Base-by-base conservation (phyloP, 64 coral and sea anemone species). In the Montipora capricornis region DNA sequence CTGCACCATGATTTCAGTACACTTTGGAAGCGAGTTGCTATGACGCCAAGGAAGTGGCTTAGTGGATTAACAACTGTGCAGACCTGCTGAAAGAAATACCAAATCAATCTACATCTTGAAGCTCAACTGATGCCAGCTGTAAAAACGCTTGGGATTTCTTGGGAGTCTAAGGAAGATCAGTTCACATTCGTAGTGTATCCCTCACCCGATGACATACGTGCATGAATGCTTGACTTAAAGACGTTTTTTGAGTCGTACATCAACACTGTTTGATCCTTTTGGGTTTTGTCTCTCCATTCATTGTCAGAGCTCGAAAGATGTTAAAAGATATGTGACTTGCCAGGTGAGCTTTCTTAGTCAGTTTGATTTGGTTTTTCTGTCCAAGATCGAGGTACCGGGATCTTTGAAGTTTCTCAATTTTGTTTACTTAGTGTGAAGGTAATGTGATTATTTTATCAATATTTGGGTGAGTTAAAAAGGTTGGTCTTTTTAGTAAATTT, bases 251-350 rank as follows among this genome's bases (percentile, higher is more conserved):
- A 80, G 55, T 44, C 19, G 77, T 6, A 78, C 37, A 37, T 37
- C 37, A 37, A 37, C 37, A 37, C 37, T 37, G 37, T 37, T 37
- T 37, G 37, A 37, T 80, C 45, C 89, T 78, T 24, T 71, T 68
- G 44, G 89, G 89, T 24, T 91, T 91, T 19, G 17, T 91, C 10
- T 17, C 89, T 45, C 89, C 89, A 53, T 93, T 60, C 60, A 66
- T 79, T 77, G 44, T 93, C 45, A 51, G 92, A 4, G 92, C 84
- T 11, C 79, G 71, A 26, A 93, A 87, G 8, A 78, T 88, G 20
- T 76, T 93, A 47, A 82, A 93, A 80, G 76, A 80, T 8, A 87
- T 93, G 10, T 88, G 92, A 76, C 59, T 75, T 7, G 71, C 50
- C 22, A 77, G 82, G 1, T 20, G 92, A 93, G 64, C 88, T 37